phyloP scores from a whole-genome alignment of 2,888 invertebrate genomes.

The Lasius fuliginosus region DNA sequence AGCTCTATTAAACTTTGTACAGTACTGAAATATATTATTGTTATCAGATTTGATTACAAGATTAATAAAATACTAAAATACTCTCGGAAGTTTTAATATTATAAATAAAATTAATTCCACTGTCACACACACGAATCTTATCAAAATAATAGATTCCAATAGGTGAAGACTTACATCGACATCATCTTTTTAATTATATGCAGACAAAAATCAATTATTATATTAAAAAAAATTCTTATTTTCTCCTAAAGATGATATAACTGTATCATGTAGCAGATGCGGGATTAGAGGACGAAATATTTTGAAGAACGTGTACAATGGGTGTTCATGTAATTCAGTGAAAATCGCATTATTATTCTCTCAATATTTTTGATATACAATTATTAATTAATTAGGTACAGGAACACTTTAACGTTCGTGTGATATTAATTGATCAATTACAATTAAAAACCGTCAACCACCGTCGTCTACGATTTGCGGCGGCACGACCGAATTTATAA shows the following conservation, averaged over 20 bases:
- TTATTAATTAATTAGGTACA: conserved; percentile 85
- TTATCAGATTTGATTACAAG: not conserved
- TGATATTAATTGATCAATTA: conserved; percentile 82
- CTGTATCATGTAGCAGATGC: not conserved
- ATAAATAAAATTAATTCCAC: conserved; percentile 17
- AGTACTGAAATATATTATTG: not conserved
- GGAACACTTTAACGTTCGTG: conserved; percentile 85
- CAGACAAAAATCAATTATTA: not conserved
- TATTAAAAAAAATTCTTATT: not conserved
- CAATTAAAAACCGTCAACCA: conserved; percentile 74
- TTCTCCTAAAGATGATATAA: not conserved
- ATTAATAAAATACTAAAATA: conserved; percentile 15
- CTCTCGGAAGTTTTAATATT: not conserved
- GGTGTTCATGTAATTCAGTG: conserved; percentile 78
- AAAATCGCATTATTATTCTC: conserved; percentile 85
- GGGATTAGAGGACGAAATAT: not conserved
- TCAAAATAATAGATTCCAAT: not conserved
- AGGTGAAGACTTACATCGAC: not conserved
- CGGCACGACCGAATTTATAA: not conserved
- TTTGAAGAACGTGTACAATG: not conserved
- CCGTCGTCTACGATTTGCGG: conserved; percentile 65
- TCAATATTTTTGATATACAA: conserved; percentile 84
- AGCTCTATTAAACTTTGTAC: conserved; percentile 3
- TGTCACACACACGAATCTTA: not conserved
- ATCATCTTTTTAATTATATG: not conserved